phyloP scores from a whole-genome alignment of 2,888 invertebrate species.

The Ornithoptera priamus region DNA sequence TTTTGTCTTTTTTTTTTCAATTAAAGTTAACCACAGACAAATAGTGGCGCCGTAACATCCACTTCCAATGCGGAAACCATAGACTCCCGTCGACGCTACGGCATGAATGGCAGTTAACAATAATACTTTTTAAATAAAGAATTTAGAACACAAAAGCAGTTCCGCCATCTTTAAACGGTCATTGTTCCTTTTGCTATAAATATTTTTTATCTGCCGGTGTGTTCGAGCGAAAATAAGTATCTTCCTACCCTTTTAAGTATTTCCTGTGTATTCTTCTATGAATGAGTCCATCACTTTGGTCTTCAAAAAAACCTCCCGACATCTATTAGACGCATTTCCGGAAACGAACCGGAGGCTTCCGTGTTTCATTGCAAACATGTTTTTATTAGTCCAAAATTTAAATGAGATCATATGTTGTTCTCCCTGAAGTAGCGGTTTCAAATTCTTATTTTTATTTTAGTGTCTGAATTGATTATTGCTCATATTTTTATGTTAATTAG shows the following conservation, averaged over 20 bases:
- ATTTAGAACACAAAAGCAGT: conserved; percentile 6
- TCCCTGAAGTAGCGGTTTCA: no score
- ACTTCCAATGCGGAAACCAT: conserved; percentile 8
- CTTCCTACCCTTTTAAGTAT: conserved; percentile 1
- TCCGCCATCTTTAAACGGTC: conserved; percentile 12
- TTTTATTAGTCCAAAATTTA: no score
- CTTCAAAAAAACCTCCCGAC: background rate
- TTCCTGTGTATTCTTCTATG: background rate
- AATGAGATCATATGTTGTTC: no score
- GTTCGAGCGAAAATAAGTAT: background rate
- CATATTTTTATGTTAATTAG: no score
- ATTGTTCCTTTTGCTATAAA: conserved; percentile 2
- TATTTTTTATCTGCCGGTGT: conserved; percentile 12
- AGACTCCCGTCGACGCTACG: conserved; percentile 3
- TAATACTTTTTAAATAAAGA: conserved; percentile 1
- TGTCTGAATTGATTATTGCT: no score
- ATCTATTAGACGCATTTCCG: background rate
- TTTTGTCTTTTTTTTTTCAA: background rate
- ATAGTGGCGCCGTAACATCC: conserved; percentile 2
- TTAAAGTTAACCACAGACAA: background rate
- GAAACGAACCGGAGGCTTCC: no score
- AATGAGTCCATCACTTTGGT: background rate
- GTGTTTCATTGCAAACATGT: no score
- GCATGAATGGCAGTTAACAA: conserved; percentile 6
- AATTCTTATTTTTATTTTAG: no score